phyloP scores from a whole-genome alignment of 2,113 vertebrate genomes.

The Chlorodrepanis virens region DNA sequence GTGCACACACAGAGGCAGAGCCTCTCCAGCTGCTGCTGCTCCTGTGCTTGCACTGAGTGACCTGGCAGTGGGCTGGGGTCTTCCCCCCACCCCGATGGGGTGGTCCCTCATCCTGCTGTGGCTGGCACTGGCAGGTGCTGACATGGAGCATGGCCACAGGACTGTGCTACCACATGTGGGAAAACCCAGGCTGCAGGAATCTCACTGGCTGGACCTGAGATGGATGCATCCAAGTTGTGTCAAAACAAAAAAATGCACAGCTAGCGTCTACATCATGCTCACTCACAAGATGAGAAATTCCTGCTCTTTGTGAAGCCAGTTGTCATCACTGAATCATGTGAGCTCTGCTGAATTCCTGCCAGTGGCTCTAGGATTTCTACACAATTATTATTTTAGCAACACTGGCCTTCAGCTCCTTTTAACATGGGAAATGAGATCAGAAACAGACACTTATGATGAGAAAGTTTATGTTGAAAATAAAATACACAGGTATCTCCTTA shows the following conservation, averaged over 20 bases:
- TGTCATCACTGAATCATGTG: constrained; percentile 7
- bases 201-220: neutral
- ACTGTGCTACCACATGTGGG: rapidly evolving
- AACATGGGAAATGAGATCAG: neutral
- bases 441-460: neutral
- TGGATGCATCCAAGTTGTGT: neutral
- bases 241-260: neutral
- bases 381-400: neutral
- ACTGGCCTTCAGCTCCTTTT: neutral
- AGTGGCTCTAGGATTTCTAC: neutral
- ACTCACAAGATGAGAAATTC: constrained; percentile 3
- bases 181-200: neutral
- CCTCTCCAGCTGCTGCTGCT: neutral
- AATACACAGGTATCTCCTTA: neutral
- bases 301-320: neutral
- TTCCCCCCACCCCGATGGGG: neutral
- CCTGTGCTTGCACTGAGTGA: neutral
- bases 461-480: neutral
- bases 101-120: neutral
- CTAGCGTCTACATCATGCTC: neutral
- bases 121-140: neutral
- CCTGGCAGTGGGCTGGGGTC: neutral
- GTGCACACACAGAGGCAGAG: neutral
- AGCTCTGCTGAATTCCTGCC: neutral
- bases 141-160: rapidly evolving